phyloP scores from a whole-genome alignment of 2,888 invertebrate genomes.

The Philonicus albiceps region DNA sequence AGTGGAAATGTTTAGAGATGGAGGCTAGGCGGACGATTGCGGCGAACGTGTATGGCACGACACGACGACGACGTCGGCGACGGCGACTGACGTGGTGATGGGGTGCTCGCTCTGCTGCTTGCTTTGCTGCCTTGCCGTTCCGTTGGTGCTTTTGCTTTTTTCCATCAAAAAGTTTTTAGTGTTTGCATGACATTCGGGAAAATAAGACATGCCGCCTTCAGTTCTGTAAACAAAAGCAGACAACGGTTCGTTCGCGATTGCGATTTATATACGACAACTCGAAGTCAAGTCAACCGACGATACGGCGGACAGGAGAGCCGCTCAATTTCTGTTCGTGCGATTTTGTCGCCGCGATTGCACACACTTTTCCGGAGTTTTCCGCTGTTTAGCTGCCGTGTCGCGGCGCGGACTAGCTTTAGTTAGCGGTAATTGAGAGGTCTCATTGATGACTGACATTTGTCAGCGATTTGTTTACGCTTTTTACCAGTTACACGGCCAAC shows the following conservation, averaged over 20 bases:
- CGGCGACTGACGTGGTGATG: not conserved
- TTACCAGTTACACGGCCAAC: not conserved
- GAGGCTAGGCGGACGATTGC: not conserved
- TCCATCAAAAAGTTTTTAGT: conserved; percentile 52
- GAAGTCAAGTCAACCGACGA: not conserved
- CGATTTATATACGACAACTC: not conserved
- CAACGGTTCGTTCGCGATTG: not conserved
- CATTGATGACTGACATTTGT: conserved; percentile 29
- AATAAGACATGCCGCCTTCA: conserved; percentile 51
- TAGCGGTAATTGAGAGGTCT: conserved; percentile 17
- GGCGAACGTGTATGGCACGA: conserved; percentile 31
- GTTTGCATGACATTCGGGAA: conserved; percentile 56
- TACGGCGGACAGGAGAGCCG: not conserved
- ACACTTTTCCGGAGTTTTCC: conserved; percentile 23
- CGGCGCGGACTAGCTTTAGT: not conserved
- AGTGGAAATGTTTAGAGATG: conserved; percentile 25
- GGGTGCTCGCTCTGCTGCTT: conserved; percentile 13
- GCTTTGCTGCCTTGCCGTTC: conserved; percentile 15
- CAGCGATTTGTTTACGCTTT: conserved; percentile 30
- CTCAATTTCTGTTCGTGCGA: not conserved
- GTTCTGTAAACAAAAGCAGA: conserved; percentile 1
- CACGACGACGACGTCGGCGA: conserved; percentile 14
- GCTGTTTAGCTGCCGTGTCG: not conserved
- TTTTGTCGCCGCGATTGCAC: not conserved
- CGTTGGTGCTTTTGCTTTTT: conserved; percentile 48